Evolutionary conservation across 2,888 invertebrate species (phyloP).

Genomic region (Caenorhabditis wallacei): DNA sequence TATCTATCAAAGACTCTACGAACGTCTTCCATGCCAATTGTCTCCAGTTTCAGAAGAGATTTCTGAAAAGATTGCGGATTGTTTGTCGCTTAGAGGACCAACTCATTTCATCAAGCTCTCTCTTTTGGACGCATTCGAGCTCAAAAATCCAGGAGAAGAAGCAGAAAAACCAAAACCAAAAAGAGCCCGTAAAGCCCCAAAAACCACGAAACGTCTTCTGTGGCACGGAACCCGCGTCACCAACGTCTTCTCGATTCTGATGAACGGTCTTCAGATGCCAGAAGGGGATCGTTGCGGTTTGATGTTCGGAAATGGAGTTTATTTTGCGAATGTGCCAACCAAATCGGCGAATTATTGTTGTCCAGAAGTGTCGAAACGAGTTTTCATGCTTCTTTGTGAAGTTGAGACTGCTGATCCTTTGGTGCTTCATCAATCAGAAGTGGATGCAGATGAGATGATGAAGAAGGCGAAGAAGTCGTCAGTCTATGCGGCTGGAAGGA

Average conservation of each 20-base stretch:
- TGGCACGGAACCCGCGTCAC: slow-evolving; percentile 67
- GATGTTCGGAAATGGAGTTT: slow-evolving; percentile 67
- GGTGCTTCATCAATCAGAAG: slow-evolving; percentile 48
- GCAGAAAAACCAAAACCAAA: slow-evolving; percentile 1
- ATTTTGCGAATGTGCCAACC: slow-evolving; percentile 65
- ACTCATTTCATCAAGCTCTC: slow-evolving; percentile 46
- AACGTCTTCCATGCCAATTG: slow-evolving; percentile 52
- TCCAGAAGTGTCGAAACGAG: slow-evolving; percentile 36
- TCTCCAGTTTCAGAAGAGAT: slow-evolving; percentile 37
- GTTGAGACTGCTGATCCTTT: slow-evolving; percentile 50
- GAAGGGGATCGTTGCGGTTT: slow-evolving; percentile 52
- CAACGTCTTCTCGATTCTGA: slow-evolving; percentile 65
- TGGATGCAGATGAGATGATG: slow-evolving; percentile 31
- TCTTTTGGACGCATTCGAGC: slow-evolving; percentile 44
- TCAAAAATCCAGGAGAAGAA: slow-evolving; percentile 28
- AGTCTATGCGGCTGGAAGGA: slow-evolving; percentile 56
- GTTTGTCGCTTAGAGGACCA: slow-evolving; percentile 49
- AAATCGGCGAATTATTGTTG: slow-evolving; percentile 65
- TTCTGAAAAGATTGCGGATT: slow-evolving; percentile 40
- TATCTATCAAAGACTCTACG: slow-evolving; percentile 59
- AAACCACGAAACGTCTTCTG: slow-evolving; percentile 40
- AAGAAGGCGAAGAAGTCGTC: slow-evolving; percentile 38
- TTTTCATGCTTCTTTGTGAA: slow-evolving; percentile 62
- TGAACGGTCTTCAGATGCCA: slow-evolving; percentile 60
- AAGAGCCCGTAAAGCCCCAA: slow-evolving; percentile 16